phyloP scores from a whole-genome alignment of 2,888 invertebrate species.

The Agrotis puta region DNA sequence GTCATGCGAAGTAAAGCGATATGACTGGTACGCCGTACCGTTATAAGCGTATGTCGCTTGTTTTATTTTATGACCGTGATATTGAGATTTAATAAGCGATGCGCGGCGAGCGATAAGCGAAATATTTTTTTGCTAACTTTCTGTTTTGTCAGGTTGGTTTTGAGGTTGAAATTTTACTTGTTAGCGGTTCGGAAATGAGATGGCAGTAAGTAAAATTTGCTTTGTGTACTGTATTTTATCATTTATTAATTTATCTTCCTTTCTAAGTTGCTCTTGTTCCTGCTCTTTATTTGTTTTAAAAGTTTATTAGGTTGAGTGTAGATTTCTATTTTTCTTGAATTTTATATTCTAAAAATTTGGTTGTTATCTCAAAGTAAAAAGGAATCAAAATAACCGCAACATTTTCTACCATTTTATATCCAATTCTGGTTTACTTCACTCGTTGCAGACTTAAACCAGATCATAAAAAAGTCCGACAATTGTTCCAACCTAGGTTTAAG shows the following conservation, averaged over 20 bases:
- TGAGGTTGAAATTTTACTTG: conserved; percentile 16
- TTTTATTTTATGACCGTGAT: conserved; percentile 62
- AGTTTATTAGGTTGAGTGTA: background rate
- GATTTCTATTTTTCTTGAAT: background rate
- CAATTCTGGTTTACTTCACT: conserved; percentile 21
- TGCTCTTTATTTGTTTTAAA: too few species aligned
- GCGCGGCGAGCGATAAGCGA: conserved; percentile 49
- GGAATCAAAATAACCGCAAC: conserved; percentile 25
- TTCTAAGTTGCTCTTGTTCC: background rate
- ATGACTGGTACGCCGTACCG: conserved; percentile 65
- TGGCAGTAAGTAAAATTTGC: background rate
- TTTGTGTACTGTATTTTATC: background rate
- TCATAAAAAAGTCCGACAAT: conserved; percentile 36
- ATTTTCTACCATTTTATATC: conserved; percentile 23
- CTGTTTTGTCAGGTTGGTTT: conserved; percentile 22
- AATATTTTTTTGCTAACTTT: conserved; percentile 21
- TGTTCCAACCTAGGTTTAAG: conserved; percentile 41
- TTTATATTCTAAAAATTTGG: background rate
- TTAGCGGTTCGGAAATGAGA: conserved; percentile 11
- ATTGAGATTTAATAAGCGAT: conserved; percentile 65
- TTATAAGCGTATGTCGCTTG: conserved; percentile 60
- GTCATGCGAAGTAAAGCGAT: conserved; percentile 61
- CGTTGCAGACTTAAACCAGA: conserved; percentile 34
- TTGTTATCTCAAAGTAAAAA: conserved; percentile 11
- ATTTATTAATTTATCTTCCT: background rate